Evolutionary conservation across 1,140 invertebrate genomes (phyloP).

Genomic region (Archegozetes longisetosus): DNA sequence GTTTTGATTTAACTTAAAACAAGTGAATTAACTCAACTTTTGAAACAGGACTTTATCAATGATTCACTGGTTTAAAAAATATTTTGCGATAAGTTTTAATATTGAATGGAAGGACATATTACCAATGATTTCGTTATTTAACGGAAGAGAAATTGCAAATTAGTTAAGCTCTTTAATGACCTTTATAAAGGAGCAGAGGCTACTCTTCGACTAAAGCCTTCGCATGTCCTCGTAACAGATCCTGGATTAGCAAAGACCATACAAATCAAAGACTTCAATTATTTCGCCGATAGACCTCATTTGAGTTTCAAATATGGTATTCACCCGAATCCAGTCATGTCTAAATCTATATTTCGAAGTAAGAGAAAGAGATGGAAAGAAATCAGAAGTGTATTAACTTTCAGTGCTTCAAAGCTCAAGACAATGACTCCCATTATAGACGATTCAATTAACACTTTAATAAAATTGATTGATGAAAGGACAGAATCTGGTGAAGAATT

Average conservation of each 20-base stretch:
- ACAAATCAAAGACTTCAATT: constrained; percentile 27
- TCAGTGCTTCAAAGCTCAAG: constrained; percentile 36
- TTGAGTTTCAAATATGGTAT: not conserved
- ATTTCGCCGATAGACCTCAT: constrained; percentile 25
- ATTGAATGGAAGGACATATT: no score
- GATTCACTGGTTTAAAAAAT: no score
- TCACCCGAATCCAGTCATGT: constrained; percentile 3
- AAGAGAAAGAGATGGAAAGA: constrained; percentile 32
- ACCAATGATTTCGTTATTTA: no score
- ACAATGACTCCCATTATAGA: constrained; percentile 28
- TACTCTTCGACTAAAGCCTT: no score
- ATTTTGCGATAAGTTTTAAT: no score
- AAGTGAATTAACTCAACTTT: no score
- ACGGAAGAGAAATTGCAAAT: no score
- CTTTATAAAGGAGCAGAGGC: no score
- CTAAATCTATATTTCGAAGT: constrained; percentile 18
- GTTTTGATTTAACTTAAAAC: no score
- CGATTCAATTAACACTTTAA: constrained; percentile 24
- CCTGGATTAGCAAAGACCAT: constrained; percentile 27
- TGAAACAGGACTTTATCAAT: no score
- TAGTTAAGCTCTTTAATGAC: no score
- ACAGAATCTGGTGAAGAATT: constrained; percentile 20
- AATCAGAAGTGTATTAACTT: constrained; percentile 33
- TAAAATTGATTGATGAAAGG: constrained; percentile 21
- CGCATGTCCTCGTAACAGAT: constrained; percentile 27